Evolutionary conservation across 1,140 invertebrate species (phyloP), one percentile per base, ranked within the genome.

Genomic region (Rhopalosiphum maidis): DNA sequence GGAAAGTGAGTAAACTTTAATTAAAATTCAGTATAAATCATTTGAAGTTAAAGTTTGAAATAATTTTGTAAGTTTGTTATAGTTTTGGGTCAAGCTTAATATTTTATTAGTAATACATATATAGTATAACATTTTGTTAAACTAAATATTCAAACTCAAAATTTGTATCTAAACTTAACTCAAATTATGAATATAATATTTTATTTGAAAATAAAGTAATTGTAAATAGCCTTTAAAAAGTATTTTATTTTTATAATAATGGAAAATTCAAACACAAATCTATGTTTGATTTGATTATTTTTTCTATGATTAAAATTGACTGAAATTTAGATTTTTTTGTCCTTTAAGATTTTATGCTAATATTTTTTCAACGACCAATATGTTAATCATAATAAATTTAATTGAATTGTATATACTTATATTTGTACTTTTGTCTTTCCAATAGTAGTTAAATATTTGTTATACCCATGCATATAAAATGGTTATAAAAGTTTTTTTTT

Each of bases 1-100:
- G 96, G 96, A 94, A 97, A 96, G 95, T 97, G 96, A 95, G 96
- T 93, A 43, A 43, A 87, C 15, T 77, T n/a, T 18, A 18, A 77
- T 15, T 77, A 77, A 77, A 77, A n/a, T 77, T 15, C n/a, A 77
- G 18, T 35, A n/a, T 35, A 18, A n/a, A 77, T 77, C 30, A 77
- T n/a, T 77, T 77, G 0, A 77, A 77, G 11, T 68, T 30, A 30
- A 4, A n/a, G 30, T 68, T n/a, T 68, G 30, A 68, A 30, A 68
- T 68, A 8, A 68, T 11, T 68, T 68, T 68, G 60, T 68, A 68
- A 68, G 9, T 68, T 68, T 68, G 60, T 68, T n/a, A 68, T n/a
- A 15, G 25, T 30, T 21, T 30, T 68, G 3, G 11, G 30, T 68
- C 30, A 15, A 30, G 25, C 60, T 68, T 25, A 68, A 15, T 30